These are phyloP conservation scores for Proctacanthus coquilletti DNA, from an alignment of 1,140 invertebrate species.

Conservation along the genomic window DNA sequence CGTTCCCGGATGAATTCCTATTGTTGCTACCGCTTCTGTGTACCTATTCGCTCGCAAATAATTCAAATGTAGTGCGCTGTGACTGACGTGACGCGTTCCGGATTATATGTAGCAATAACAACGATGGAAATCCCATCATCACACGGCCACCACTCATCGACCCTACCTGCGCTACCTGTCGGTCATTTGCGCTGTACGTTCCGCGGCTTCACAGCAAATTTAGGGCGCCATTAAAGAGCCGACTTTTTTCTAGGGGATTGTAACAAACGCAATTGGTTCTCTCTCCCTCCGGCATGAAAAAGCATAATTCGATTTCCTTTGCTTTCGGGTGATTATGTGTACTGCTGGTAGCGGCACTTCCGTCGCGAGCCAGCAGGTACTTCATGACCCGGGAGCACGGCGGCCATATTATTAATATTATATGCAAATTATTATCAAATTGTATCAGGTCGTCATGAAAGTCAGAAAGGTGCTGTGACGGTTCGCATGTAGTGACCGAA, in stretches of 20 bases:
- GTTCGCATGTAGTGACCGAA: too few relatives aligned
- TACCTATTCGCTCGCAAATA: background rate
- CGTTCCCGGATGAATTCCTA: too few relatives aligned
- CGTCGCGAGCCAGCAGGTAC: background rate
- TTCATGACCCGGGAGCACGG: background rate
- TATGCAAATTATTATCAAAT: slow-evolving; percentile 1
- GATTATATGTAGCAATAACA: too few relatives aligned
- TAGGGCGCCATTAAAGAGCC: too few relatives aligned
- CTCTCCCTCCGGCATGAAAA: background rate
- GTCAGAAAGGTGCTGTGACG: too few relatives aligned
- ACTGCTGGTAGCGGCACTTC: background rate
- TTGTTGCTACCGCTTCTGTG: too few relatives aligned
- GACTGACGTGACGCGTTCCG: too few relatives aligned
- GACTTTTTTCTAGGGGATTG: too few relatives aligned
- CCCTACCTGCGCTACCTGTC: background rate
- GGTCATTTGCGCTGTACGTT: too few relatives aligned
- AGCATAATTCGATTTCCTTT: background rate
- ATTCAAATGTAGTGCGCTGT: background rate
- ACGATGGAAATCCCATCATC: background rate
- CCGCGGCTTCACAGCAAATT: too few relatives aligned
- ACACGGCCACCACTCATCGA: background rate
- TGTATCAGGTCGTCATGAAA: background rate
- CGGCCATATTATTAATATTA: slow-evolving; percentile 1
- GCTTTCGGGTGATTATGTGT: background rate
- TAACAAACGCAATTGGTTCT: background rate